Conservation (phyloP, 2,888 invertebrate genomes). For the Agonopterix subpropinquella region DNA sequence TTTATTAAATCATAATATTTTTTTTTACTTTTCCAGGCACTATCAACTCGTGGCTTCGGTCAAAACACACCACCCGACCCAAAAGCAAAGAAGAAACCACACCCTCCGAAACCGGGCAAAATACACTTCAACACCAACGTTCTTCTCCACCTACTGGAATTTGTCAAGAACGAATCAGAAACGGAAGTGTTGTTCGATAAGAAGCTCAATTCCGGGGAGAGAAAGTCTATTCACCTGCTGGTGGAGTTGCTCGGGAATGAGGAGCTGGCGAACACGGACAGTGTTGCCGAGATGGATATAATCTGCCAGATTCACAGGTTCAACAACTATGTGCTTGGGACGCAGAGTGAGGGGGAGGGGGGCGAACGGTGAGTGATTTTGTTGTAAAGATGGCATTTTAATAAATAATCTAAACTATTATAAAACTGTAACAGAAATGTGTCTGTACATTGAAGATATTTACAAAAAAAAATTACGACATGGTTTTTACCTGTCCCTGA, state of each 20-base stretch:
- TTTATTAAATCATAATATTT: no score
- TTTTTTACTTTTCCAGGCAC: slow-evolving; percentile 18
- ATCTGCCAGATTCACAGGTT: slow-evolving; percentile 25
- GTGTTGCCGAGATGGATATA: slow-evolving; percentile 18
- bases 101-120: not conserved
- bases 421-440: no score
- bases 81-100: not conserved
- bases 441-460: no score
- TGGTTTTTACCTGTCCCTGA: no score
- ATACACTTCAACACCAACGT: slow-evolving; percentile 28
- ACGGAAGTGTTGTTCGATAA: slow-evolving; percentile 35
- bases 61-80: slow-evolving; percentile 6
- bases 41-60: slow-evolving; percentile 24
- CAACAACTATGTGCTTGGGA: slow-evolving; percentile 30
- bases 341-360: slow-evolving; percentile 22
- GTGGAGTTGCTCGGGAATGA: slow-evolving; percentile 20
- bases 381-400: no score
- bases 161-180: slow-evolving; percentile 39
- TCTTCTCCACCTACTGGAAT: slow-evolving; percentile 31
- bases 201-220: slow-evolving; percentile 21
- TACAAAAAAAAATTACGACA: no score
- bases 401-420: no score
- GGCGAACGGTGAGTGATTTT: no score
- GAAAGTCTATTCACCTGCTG: slow-evolving; percentile 26
- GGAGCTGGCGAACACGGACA: slow-evolving; percentile 10